Base-by-base conservation (phyloP, 64 coral and sea anemone species). In the Dendronephthya gigantea region DNA sequence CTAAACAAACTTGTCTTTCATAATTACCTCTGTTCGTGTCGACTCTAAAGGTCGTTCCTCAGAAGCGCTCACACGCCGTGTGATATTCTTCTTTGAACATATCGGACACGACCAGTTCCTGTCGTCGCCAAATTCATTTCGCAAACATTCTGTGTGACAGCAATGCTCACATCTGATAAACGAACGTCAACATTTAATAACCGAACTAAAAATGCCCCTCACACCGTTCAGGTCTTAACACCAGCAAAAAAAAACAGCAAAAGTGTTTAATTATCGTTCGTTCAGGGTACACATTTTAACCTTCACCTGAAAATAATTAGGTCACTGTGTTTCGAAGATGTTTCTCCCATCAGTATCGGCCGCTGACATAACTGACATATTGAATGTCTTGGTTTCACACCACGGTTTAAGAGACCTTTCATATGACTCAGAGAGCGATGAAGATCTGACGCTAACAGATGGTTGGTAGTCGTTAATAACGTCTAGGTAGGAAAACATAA, bases 391-490 rank as follows among this genome's bases (percentile, higher is more conserved):
- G 94, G 94, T 23, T 36, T 50, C 1, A 93, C 36, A 29, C 94
- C 91, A 45, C 62, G 37, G 48, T 74, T 91, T 4, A 56, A 84
- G 8, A 88, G 52, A 19, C 7, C 88, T 84, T 87, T 96, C 27
- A 96, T 86, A 55, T 92, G 83, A 33, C 84, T 96, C 27, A 96
- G 62, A 35, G 94, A 96, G 47, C 68, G 45, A 74, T 96, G 88
- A 10, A 96, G 94, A 76, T 96, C 94, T 17, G 85, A 83, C 13
- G 88, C 89, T 15, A 96, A 45, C 1, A 96, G 48, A 50, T 92
- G 88, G 82, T 96, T 96, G 15, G 94, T 96, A 23, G 94, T 96
- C 62, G 91, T 93, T 68, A 96, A 83, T 16, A 96, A 82, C 0
- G 94, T 96, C 94, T 96, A 66, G 3, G 36, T 14, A 70, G n/a